These are phyloP conservation scores for Ctenopoma multispine DNA, from an alignment of 2,797 vertebrate species.

Conservation along the genomic window DNA sequence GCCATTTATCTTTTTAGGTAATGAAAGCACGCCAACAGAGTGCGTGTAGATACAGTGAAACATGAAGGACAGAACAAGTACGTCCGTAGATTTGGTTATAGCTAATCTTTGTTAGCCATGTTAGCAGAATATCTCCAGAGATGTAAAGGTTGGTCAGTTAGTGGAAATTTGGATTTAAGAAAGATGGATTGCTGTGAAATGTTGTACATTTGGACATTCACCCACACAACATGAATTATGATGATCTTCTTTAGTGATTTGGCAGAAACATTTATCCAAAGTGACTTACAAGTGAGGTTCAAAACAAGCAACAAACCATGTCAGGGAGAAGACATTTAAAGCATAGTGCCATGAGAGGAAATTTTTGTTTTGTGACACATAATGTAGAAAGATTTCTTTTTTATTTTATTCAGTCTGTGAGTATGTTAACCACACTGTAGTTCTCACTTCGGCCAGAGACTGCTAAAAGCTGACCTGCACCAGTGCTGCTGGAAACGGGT, in stretches of 20 bases:
- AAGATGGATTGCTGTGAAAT: background rate
- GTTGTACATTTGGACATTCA: too few relatives aligned
- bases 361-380: too few relatives aligned
- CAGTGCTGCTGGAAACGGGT: constrained; percentile 19
- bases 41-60: background rate
- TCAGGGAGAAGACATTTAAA: background rate
- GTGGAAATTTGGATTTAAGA: too few relatives aligned
- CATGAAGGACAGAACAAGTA: background rate
- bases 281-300: too few relatives aligned
- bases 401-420: constrained; percentile 12
- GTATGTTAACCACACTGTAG: constrained; percentile 9
- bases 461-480: constrained; percentile 7
- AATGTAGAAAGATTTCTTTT: background rate
- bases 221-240: too few relatives aligned
- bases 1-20: background rate
- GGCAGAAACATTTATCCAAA: too few relatives aligned
- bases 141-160: background rate
- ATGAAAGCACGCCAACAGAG: constrained; percentile 6
- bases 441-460: background rate
- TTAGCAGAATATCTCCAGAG: background rate
- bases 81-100: background rate
- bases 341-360: too few relatives aligned
- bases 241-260: background rate
- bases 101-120: background rate
- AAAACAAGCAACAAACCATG: too few relatives aligned